A percentile compares a stretch with the other conserved stretches of the same genome.
Evolutionary conservation across 1,140 invertebrate species (phyloP).

Genomic region (Chionoecetes opilio): DNA sequence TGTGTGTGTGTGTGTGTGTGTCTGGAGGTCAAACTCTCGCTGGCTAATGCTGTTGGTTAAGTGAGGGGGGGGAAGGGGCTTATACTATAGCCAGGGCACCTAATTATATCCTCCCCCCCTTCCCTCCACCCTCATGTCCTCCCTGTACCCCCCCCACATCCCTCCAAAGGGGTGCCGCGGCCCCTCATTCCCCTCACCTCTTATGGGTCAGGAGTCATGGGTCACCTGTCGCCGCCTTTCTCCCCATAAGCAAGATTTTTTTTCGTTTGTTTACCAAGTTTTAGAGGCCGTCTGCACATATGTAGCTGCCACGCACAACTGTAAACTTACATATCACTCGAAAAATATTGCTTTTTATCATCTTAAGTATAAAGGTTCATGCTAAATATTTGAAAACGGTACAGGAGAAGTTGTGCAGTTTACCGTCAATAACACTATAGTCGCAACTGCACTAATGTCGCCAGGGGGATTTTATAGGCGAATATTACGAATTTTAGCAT

Average conservation of each 20-base stretch:
- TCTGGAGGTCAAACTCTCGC: background rate
- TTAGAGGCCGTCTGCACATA: background rate
- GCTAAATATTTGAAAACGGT: too few species aligned
- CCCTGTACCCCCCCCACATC: background rate
- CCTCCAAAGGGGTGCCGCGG: background rate
- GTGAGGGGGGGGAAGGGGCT: background rate
- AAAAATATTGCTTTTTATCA: too few species aligned
- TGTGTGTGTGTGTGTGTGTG: conserved; percentile 1
- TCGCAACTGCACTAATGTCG: too few species aligned
- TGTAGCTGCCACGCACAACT: background rate
- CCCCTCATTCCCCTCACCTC: background rate
- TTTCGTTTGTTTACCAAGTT: background rate
- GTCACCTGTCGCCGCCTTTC: background rate
- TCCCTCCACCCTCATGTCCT: background rate
- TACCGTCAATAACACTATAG: too few species aligned
- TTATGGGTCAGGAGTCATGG: conserved; percentile 2
- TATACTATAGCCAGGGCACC: background rate
- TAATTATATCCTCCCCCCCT: background rate
- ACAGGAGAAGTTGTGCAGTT: too few species aligned
- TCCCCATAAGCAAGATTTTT: background rate
- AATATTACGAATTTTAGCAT: too few species aligned
- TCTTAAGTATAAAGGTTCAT: too few species aligned
- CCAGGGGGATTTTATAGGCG: too few species aligned
- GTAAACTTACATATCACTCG: background rate
- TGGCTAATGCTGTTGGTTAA: background rate